Evolutionary conservation across 2,888 invertebrate genomes (phyloP), one percentile per base, ranked within the genome.

Genomic region (Plebejus anna): DNA sequence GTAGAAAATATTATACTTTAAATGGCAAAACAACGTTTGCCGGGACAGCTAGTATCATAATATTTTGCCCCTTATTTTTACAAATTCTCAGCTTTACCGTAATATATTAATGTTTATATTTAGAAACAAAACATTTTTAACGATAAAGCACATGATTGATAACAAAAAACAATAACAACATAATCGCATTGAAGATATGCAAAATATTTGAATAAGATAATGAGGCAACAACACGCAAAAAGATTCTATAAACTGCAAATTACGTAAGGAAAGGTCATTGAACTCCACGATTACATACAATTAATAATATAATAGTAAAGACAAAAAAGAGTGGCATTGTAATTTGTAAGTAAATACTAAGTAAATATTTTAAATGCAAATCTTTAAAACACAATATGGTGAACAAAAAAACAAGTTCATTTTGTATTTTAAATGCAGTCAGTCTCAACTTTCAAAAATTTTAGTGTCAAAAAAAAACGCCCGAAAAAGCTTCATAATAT

Each of bases 161-260:
- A 28, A 61, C 28, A 36, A 66, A 32, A 66, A 11, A 66, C 32
- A 66, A 36, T 32, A 66, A 66, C 66, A 66, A 66, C 11, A 66
- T 7, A 28, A 32, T 66, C 32, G 13, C 66, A 32, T 66, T 36
- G 11, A 61, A 61, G 66, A 36, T 66, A 66, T 66, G 66, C 66
- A 66, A 66, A 66, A 36, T 66, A 66, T 36, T 66, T 66, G 66
- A 66, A 66, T 36, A 36, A 66, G 32, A 66, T 66, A 66, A 66
- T 66, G 32, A 66, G 66, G 32, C 61, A 66, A 66, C 28, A 66
- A 66, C 32, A 66, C 66, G 32, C 32, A 13, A 66, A 66, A 66
- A 66, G 16, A 36, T 32, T 66, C 66, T 32, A 66, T 36, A 66
- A 66, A 66, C 66, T 32, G 13, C 66, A 36, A 66, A 66, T 61